Percentiles rank a stretch among this genome's conserved stretches.
Evolutionary conservation across 2,797 vertebrate genomes (phyloP).

Genomic region (Semaprochilodus insignis): DNA sequence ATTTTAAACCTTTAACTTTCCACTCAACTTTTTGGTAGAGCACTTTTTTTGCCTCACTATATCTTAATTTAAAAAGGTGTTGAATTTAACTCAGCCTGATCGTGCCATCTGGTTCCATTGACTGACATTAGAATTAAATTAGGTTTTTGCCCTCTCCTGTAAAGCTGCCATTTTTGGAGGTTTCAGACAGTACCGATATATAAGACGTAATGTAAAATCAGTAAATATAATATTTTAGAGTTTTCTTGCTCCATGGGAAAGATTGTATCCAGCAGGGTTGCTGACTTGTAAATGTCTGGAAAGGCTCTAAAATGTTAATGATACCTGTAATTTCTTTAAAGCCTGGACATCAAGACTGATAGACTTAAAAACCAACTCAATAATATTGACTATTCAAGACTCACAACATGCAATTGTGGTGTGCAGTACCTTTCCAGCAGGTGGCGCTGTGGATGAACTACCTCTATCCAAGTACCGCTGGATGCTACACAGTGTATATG

Average conservation of each 20-base stretch:
- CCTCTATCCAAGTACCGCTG: background rate
- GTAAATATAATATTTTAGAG: background rate
- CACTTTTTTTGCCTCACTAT: too few relatives aligned
- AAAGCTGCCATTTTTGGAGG: too few relatives aligned
- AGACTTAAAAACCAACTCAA: background rate
- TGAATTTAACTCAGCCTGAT: too few relatives aligned
- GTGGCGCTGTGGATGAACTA: conserved; percentile 3
- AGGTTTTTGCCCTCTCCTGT: too few relatives aligned
- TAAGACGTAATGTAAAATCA: background rate
- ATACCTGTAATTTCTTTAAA: background rate
- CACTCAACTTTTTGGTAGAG: too few relatives aligned
- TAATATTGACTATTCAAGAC: background rate
- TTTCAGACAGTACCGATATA: too few relatives aligned
- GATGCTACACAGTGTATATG: background rate
- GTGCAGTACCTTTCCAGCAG: conserved; percentile 18
- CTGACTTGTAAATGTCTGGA: background rate
- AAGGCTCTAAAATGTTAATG: background rate
- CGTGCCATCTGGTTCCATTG: too few relatives aligned
- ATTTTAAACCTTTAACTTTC: too few relatives aligned
- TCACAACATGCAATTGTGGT: background rate
- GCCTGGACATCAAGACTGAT: background rate
- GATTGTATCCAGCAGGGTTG: background rate
- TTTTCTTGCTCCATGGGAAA: background rate
- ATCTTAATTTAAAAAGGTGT: too few relatives aligned
- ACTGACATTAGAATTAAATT: too few relatives aligned